Conservation (phyloP, 1,140 invertebrate genomes). For the Diorhabda carinulata region DNA sequence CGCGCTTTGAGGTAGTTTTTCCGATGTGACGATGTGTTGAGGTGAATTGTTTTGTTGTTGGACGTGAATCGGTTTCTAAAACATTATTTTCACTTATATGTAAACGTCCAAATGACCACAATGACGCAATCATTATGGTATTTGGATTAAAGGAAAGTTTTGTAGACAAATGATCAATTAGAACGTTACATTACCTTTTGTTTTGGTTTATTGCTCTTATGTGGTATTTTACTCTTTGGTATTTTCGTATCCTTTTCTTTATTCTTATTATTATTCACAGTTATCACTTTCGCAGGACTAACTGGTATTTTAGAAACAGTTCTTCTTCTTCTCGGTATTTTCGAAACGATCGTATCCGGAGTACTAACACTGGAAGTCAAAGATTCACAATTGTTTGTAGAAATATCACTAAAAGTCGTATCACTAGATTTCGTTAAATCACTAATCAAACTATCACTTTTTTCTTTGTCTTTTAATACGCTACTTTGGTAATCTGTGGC, state of each 20-base stretch:
- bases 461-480: slow-evolving; percentile 23
- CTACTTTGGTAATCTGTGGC: slow-evolving; percentile 32
- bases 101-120: too few species aligned
- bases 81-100: not conserved
- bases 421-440: slow-evolving; percentile 37
- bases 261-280: slow-evolving; percentile 41
- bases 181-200: slow-evolving; percentile 22
- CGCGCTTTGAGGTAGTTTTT: slow-evolving; percentile 37
- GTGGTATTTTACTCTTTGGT: slow-evolving; percentile 44
- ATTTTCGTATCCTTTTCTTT: slow-evolving; percentile 42
- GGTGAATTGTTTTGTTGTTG: slow-evolving; percentile 25
- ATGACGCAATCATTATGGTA: not conserved
- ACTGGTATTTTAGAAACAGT: slow-evolving; percentile 39
- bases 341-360: slow-evolving; percentile 55
- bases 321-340: slow-evolving; percentile 41
- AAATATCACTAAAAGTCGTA: slow-evolving; percentile 32
- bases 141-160: not conserved
- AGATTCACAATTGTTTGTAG: slow-evolving; percentile 49
- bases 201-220: slow-evolving; percentile 38
- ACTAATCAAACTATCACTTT: slow-evolving; percentile 27
- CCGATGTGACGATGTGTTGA: slow-evolving; percentile 41
- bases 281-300: slow-evolving; percentile 29
- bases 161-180: not conserved
- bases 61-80: slow-evolving; percentile 36
- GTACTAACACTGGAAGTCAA: slow-evolving; percentile 64